These are phyloP conservation scores for Neelides folsomi DNA, from an alignment of 2,888 invertebrate genomes.

Conservation along the genomic window DNA sequence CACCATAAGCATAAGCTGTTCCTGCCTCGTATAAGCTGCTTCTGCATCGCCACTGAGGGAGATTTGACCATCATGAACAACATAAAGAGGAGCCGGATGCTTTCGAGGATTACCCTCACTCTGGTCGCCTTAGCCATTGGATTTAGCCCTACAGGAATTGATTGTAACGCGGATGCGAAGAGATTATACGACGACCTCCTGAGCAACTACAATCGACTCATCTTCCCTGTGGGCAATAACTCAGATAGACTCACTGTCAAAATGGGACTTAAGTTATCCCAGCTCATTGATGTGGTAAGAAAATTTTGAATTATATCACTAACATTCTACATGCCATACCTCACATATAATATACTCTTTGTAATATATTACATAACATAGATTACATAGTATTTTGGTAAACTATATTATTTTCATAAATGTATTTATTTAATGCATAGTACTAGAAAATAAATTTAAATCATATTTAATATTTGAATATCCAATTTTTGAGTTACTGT, in stretches of 20 bases:
- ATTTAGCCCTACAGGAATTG: conserved; percentile 20
- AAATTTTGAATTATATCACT: background rate
- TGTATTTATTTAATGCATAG: too few species aligned
- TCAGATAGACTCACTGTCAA: conserved; percentile 88
- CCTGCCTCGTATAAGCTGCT: too few species aligned
- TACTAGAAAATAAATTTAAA: too few species aligned
- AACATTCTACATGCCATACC: too few species aligned
- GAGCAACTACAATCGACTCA: conserved; percentile 88
- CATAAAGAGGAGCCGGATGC: conserved; percentile 6
- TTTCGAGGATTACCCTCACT: conserved; percentile 16
- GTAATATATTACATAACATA: too few species aligned
- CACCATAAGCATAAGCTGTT: too few species aligned
- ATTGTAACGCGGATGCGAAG: conserved; percentile 72
- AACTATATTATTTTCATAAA: too few species aligned
- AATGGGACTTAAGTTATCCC: conserved; percentile 82
- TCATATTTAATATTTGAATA: too few species aligned
- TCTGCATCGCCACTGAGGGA: too few species aligned
- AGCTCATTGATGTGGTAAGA: conserved; percentile 81
- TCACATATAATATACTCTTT: too few species aligned
- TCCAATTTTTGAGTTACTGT: too few species aligned
- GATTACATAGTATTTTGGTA: too few species aligned
- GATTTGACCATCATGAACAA: background rate
- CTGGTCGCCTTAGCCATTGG: conserved; percentile 20
- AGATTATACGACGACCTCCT: conserved; percentile 90
- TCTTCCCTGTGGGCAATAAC: conserved; percentile 79